Evolutionary conservation across 2,888 invertebrate genomes (phyloP).

Genomic region (Alsophila aescularia): DNA sequence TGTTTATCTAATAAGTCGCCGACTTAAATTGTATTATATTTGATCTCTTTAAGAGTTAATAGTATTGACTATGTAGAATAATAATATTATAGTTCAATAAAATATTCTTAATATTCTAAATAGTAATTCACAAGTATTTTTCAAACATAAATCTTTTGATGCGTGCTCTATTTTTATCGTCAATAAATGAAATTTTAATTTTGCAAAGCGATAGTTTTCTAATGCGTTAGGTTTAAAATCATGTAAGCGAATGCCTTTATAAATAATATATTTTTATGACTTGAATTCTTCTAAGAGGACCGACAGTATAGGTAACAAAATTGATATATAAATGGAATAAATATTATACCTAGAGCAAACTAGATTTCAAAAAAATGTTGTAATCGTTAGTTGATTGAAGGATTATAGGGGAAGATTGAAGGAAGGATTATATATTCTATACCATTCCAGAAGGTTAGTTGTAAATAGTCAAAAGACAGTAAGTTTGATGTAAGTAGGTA

Average conservation of each 20-base stretch:
- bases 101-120: background rate
- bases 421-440: background rate
- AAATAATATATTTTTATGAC: background rate
- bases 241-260: background rate
- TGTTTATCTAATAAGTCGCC: constrained; percentile 15
- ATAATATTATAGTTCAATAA: background rate
- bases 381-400: no score
- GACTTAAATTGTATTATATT: constrained; percentile 10
- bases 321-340: background rate
- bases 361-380: background rate
- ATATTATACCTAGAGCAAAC: background rate
- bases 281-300: constrained; percentile 1
- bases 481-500: background rate
- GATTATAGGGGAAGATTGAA: background rate
- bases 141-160: background rate
- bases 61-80: constrained; percentile 4
- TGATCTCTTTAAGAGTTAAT: constrained; percentile 23
- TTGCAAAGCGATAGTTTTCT: constrained; percentile 2
- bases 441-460: constrained; percentile 26
- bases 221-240: background rate
- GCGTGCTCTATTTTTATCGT: background rate
- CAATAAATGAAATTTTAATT: background rate
- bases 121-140: background rate
- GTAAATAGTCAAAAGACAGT: constrained; percentile 25
- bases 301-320: background rate